phyloP scores from a whole-genome alignment of 2,797 vertebrate species.

The Sebastolobus alascanus region DNA sequence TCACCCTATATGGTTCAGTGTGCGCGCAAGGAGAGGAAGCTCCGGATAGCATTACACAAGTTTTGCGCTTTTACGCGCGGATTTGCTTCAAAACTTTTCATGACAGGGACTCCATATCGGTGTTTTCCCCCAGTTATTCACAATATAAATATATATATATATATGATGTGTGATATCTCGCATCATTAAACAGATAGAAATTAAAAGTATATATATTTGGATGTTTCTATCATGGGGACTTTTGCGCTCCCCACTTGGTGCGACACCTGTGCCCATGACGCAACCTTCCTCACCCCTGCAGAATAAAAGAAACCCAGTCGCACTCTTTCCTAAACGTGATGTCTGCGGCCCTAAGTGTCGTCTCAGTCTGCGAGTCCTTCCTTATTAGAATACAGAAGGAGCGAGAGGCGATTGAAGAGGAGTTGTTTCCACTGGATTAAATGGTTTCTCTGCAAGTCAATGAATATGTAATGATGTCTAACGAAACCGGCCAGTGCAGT shows the following conservation, averaged over 20 bases:
- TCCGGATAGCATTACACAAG: background rate
- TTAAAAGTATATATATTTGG: background rate
- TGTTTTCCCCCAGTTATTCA: conserved; percentile 4
- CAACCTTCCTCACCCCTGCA: conserved; percentile 1
- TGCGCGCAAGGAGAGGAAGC: background rate
- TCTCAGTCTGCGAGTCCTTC: conserved; percentile 43
- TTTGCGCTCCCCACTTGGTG: conserved; percentile 10
- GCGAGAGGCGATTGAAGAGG: conserved; percentile 70
- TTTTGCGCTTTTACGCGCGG: background rate
- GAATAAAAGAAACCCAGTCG: conserved; percentile 16
- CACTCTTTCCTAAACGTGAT: conserved; percentile 40
- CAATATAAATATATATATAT: background rate
- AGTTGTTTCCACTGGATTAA: conserved; percentile 82
- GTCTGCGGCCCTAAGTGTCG: conserved; percentile 43
- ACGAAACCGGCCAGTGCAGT: conserved; percentile 63
- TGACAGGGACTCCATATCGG: background rate
- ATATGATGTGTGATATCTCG: background rate
- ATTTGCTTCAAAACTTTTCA: background rate
- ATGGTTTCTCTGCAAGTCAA: conserved; percentile 81
- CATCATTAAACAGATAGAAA: background rate
- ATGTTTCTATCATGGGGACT: conserved; percentile 6
- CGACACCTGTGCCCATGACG: conserved; percentile 60
- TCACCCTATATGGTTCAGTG: background rate
- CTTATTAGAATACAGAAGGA: conserved; percentile 62
- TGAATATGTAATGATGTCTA: conserved; percentile 85